A percentile compares a stretch with the other conserved stretches of the same genome.
These are phyloP conservation scores for Xestia xanthographa DNA, from an alignment of 2,888 invertebrate species.

Conservation along the genomic window DNA sequence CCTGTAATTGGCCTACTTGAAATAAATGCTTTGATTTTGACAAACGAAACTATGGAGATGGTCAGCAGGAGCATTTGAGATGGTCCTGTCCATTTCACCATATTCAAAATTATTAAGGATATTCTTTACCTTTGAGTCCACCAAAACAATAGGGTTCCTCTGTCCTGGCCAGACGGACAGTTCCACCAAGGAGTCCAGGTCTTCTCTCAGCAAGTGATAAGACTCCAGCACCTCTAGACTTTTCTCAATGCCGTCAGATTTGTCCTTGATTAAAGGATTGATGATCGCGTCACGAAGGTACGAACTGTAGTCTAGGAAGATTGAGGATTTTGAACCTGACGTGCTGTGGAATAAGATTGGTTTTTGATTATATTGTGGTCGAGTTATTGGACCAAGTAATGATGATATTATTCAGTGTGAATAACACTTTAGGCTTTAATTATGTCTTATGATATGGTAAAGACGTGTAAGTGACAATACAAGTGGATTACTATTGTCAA, in stretches of 20 bases:
- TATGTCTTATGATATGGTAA: background rate
- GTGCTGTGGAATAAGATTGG: slow-evolving; percentile 88
- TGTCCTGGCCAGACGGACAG: slow-evolving; percentile 95
- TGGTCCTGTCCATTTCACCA: background rate
- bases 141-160: slow-evolving; percentile 93
- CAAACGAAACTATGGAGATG: background rate
- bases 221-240: slow-evolving; percentile 94
- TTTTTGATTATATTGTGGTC: slow-evolving; percentile 14
- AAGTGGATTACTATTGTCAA: background rate
- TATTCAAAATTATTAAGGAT: background rate
- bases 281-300: slow-evolving; percentile 94
- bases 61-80: background rate
- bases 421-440: background rate
- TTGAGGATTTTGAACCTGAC: slow-evolving; percentile 94
- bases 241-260: slow-evolving; percentile 93
- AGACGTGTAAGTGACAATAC: background rate
- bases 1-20: too few species aligned
- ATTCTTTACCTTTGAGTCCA: slow-evolving; percentile 93
- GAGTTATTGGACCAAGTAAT: background rate
- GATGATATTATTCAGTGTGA: background rate
- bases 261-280: slow-evolving; percentile 93
- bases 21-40: too few species aligned
- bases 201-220: slow-evolving; percentile 97
- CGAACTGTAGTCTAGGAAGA: slow-evolving; percentile 97
- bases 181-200: slow-evolving; percentile 97